A percentile compares a stretch with the other conserved stretches of the same genome.
These are phyloP conservation scores for Anhinga anhinga DNA, from an alignment of 2,113 vertebrate genomes.

Conservation along the genomic window DNA sequence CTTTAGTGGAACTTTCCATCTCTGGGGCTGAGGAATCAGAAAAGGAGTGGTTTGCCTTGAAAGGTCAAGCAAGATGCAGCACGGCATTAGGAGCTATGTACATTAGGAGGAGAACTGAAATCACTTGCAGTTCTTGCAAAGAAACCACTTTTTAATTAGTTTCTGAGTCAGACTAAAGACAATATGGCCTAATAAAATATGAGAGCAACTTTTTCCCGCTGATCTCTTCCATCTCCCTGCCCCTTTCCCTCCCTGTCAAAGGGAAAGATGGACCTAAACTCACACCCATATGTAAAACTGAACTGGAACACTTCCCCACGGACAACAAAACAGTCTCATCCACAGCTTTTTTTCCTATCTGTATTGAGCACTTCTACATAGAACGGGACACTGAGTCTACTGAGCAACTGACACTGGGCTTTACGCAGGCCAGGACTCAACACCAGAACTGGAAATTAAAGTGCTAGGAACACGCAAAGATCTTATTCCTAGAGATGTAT, in stretches of 20 bases:
- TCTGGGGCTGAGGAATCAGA: not conserved
- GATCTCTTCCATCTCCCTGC: not conserved
- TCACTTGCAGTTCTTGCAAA: not conserved
- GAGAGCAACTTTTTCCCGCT: not conserved
- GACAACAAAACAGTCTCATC: not conserved
- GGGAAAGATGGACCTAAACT: not conserved
- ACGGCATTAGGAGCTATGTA: not conserved
- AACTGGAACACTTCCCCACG: not conserved
- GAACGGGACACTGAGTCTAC: not conserved
- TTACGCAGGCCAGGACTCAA: not conserved
- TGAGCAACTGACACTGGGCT: not conserved
- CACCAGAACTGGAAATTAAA: not conserved
- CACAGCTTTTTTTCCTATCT: not conserved
- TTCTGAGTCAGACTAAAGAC: not conserved
- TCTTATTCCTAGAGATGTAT: not conserved
- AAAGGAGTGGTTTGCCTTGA: not conserved
- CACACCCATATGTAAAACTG: not conserved
- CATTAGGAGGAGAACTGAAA: not conserved
- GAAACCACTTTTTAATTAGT: not conserved
- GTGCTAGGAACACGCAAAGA: not conserved
- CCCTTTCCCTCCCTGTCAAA: not conserved
- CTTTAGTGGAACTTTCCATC: not conserved
- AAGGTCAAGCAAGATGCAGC: not conserved
- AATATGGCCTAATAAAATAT: not conserved
- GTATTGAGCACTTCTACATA: not conserved